Evolutionary conservation across 2,797 vertebrate species (phyloP).

Genomic region (Acestrorhynchus altus): DNA sequence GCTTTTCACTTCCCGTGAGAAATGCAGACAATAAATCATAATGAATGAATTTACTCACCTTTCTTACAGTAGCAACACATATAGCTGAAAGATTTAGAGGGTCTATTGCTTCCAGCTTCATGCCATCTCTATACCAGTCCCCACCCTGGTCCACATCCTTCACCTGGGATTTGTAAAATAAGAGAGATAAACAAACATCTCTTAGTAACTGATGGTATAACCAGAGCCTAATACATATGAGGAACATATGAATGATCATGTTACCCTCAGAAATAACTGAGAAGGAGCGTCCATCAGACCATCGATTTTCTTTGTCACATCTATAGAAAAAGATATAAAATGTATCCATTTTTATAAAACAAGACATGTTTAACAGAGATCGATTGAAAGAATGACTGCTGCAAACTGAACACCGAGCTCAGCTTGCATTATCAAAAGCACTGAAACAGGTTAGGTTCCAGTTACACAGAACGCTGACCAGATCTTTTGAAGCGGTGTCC

Average conservation of each 20-base stretch:
- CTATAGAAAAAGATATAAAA: conserved; percentile 66
- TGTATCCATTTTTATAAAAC: neutral
- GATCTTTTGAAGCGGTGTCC: conserved; percentile 98
- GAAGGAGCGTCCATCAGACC: conserved; percentile 90
- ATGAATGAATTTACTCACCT: conserved; percentile 79
- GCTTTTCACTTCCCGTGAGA: neutral
- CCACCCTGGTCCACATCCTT: conserved; percentile 93
- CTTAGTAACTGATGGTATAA: neutral
- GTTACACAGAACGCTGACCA: conserved; percentile 76
- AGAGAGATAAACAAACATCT: conserved; percentile 9
- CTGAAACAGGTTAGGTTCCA: neutral
- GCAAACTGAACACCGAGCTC: neutral
- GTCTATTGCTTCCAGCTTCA: conserved; percentile 98
- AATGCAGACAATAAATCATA: neutral
- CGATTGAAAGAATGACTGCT: neutral
- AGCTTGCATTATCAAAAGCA: neutral
- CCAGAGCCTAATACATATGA: no score
- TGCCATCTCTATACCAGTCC: conserved; percentile 97
- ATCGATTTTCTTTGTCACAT: conserved; percentile 93
- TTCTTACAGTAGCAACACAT: conserved; percentile 98
- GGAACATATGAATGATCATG: conserved; percentile 3
- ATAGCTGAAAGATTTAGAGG: conserved; percentile 98
- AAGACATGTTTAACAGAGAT: neutral
- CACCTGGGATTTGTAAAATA: conserved; percentile 75
- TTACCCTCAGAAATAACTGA: conserved; percentile 93